Percentiles rank a stretch among this genome's conserved stretches.
phyloP scores from a whole-genome alignment of 2,797 vertebrate species.

The Crenuchus spilurus region DNA sequence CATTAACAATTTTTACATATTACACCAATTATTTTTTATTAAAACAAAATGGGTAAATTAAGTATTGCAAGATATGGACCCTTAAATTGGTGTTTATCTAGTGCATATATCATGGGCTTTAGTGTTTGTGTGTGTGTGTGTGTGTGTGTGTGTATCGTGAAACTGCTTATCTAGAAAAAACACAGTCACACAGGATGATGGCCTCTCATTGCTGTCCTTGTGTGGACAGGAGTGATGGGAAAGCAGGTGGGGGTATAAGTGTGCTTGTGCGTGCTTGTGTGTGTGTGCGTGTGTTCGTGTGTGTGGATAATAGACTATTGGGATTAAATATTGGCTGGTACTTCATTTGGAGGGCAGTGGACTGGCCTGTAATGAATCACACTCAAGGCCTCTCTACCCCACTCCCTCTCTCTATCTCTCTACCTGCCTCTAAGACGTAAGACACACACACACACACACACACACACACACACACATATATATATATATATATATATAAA shows the following conservation, averaged over 20 bases:
- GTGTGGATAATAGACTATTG: slow-evolving; percentile 60
- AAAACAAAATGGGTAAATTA: too few relatives aligned
- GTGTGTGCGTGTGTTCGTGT: slow-evolving; percentile 37
- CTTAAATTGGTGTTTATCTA: slow-evolving; percentile 33
- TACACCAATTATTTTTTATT: too few relatives aligned
- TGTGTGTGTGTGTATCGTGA: background rate
- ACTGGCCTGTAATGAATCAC: slow-evolving; percentile 61
- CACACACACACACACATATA: too few relatives aligned
- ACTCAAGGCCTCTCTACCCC: slow-evolving; percentile 51
- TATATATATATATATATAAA: too few relatives aligned
- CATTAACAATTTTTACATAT: too few relatives aligned
- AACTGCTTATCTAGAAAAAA: slow-evolving; percentile 52
- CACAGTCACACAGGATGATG: slow-evolving; percentile 47
- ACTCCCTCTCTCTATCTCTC: slow-evolving; percentile 32
- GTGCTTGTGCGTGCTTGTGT: slow-evolving; percentile 34
- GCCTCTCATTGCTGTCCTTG: slow-evolving; percentile 54
- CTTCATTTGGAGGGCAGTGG: slow-evolving; percentile 60
- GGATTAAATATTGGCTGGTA: slow-evolving; percentile 63
- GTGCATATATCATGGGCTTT: slow-evolving; percentile 32
- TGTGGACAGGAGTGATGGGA: slow-evolving; percentile 53
- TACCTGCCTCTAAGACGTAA: slow-evolving; percentile 30
- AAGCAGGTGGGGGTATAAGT: slow-evolving; percentile 43
- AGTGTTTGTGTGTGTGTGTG: slow-evolving; percentile 24
- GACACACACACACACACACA: too few relatives aligned
- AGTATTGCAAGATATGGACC: too few relatives aligned